Conservation (phyloP, 2,888 invertebrate genomes). For the Hydrotaea cyrtoneurina region DNA sequence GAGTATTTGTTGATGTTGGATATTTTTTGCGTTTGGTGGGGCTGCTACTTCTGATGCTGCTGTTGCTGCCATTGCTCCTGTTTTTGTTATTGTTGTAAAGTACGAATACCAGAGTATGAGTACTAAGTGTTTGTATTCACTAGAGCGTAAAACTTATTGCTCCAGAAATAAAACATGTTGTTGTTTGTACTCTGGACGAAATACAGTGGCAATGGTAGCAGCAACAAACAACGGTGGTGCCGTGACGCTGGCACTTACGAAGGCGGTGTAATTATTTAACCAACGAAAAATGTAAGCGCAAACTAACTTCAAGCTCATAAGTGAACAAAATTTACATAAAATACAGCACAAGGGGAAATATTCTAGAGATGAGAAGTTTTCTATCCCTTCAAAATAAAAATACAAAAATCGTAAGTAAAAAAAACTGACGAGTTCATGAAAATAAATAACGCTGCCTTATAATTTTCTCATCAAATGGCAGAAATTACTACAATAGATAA, state of each 20-base stretch:
- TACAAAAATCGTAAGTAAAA: too few relatives aligned
- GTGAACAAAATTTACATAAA: too few relatives aligned
- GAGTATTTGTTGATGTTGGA: constrained; percentile 16
- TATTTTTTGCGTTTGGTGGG: constrained; percentile 5
- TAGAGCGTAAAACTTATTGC: constrained; percentile 66
- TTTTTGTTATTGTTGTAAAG: constrained; percentile 17
- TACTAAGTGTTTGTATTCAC: constrained; percentile 43
- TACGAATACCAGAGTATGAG: too few relatives aligned
- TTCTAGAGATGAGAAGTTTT: too few relatives aligned
- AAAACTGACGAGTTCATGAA: too few relatives aligned
- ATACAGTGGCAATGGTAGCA: constrained; percentile 6
- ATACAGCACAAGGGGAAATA: too few relatives aligned
- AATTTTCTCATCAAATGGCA: too few relatives aligned
- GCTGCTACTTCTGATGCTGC: not conserved
- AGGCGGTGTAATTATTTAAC: not conserved
- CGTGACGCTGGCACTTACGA: not conserved
- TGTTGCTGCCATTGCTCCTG: not conserved
- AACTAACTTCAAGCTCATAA: too few relatives aligned
- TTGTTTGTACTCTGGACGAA: not conserved
- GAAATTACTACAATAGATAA: too few relatives aligned
- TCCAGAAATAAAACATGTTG: constrained; percentile 59
- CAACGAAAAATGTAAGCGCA: too few relatives aligned
- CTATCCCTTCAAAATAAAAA: too few relatives aligned
- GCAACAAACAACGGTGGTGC: not conserved
- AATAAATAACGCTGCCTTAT: too few relatives aligned